Percentiles rank a stretch among this genome's conserved stretches.
Conservation (phyloP, 2,113 vertebrate genomes). For the Bungarus multicinctus region DNA sequence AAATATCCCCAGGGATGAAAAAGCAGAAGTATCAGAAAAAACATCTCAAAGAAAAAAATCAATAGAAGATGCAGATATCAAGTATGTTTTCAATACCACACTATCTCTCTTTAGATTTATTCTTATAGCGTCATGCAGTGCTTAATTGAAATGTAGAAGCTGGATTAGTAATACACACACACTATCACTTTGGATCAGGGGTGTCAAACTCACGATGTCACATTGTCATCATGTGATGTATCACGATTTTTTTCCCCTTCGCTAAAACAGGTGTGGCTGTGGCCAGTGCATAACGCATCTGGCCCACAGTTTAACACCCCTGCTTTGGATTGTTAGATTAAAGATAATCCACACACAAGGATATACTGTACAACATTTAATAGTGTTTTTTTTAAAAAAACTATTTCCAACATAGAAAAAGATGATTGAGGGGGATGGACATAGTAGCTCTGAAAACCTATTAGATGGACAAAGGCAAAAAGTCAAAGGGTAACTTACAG, state of each 20-base stretch:
- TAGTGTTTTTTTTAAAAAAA: neutral
- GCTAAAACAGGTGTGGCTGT: no score
- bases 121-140: neutral
- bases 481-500: neutral
- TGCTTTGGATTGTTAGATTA: neutral
- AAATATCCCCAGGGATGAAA: slow-evolving; percentile 19
- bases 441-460: neutral
- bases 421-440: neutral
- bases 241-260: no score
- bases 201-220: no score
- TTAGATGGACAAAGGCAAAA: neutral
- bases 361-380: neutral
- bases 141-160: neutral
- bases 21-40: neutral
- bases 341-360: neutral
- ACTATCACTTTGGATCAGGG: neutral
- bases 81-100: slow-evolving; percentile 41
- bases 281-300: no score
- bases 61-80: slow-evolving; percentile 16
- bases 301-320: no score
- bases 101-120: neutral
- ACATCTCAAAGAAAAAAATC: slow-evolving; percentile 34
- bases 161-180: neutral
- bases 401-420: neutral
- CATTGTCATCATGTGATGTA: no score